Evolutionary conservation across 1,140 invertebrate genomes (phyloP).

Genomic region (Idris sp.): DNA sequence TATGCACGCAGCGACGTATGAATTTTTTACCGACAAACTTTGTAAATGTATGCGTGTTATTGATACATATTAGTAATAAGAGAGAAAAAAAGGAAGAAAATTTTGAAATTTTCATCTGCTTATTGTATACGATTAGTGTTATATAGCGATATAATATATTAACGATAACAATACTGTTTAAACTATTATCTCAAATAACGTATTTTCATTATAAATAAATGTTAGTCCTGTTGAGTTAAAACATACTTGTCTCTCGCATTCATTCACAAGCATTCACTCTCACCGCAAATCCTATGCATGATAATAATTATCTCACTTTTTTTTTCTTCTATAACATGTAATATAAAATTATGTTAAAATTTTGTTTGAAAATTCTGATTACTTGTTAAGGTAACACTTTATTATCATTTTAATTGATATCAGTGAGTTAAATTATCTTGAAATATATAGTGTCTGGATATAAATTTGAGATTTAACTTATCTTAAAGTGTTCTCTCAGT

Average conservation of each 20-base stretch:
- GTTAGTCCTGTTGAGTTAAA: slow-evolving; percentile 80
- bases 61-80: slow-evolving; percentile 71
- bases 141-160: slow-evolving; percentile 79
- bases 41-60: slow-evolving; percentile 77
- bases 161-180: slow-evolving; percentile 78
- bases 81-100: slow-evolving; percentile 52
- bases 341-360: too few species aligned
- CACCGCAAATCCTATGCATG: slow-evolving; percentile 57
- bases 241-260: slow-evolving; percentile 65
- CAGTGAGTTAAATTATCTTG: too few species aligned
- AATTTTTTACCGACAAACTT: slow-evolving; percentile 66
- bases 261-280: slow-evolving; percentile 64
- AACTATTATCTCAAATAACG: slow-evolving; percentile 79
- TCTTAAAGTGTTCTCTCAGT: too few species aligned
- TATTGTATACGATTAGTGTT: slow-evolving; percentile 79
- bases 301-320: not conserved
- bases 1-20: slow-evolving; percentile 46
- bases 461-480: too few species aligned
- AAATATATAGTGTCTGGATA: too few species aligned
- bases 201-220: slow-evolving; percentile 80
- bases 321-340: too few species aligned
- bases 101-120: slow-evolving; percentile 68
- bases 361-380: too few species aligned
- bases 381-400: too few species aligned
- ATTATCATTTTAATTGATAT: too few species aligned